Conservation (phyloP, 2,797 vertebrate genomes). For the Microhierax caerulescens region DNA sequence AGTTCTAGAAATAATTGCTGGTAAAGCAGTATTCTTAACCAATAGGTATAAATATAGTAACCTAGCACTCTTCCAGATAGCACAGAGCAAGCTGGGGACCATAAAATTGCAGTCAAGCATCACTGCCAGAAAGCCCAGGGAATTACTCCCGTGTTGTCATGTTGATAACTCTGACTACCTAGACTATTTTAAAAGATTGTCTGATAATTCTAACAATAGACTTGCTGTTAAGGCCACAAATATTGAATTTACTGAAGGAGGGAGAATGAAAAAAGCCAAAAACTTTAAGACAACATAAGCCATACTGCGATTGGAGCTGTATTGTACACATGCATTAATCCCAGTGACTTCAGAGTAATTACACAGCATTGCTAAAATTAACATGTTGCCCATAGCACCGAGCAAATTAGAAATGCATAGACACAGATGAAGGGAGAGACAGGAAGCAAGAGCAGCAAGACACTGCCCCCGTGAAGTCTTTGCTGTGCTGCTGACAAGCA, state of each 20-base stretch:
- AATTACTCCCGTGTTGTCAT: background rate
- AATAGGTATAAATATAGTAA: slow-evolving; percentile 13
- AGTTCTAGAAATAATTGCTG: slow-evolving; percentile 26
- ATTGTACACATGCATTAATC: background rate
- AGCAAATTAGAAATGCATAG: slow-evolving; percentile 26
- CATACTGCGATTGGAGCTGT: background rate
- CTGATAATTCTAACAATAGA: background rate
- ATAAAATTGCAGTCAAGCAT: background rate
- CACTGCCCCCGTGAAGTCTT: background rate
- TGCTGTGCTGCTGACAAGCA: background rate
- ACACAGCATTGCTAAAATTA: slow-evolving; percentile 54
- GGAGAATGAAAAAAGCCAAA: background rate
- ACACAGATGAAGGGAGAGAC: slow-evolving; percentile 9
- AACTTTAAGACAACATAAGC: background rate
- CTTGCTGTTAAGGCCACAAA: background rate
- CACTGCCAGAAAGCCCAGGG: background rate
- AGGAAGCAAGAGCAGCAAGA: background rate
- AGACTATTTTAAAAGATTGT: background rate
- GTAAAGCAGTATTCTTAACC: slow-evolving; percentile 10
- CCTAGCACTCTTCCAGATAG: background rate
- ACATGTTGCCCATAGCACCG: background rate
- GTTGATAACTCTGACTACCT: background rate
- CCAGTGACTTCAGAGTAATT: slow-evolving; percentile 44
- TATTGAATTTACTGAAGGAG: background rate
- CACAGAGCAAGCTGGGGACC: background rate